Evolutionary conservation across 2,113 vertebrate species (phyloP).

Genomic region (Natator depressus): DNA sequence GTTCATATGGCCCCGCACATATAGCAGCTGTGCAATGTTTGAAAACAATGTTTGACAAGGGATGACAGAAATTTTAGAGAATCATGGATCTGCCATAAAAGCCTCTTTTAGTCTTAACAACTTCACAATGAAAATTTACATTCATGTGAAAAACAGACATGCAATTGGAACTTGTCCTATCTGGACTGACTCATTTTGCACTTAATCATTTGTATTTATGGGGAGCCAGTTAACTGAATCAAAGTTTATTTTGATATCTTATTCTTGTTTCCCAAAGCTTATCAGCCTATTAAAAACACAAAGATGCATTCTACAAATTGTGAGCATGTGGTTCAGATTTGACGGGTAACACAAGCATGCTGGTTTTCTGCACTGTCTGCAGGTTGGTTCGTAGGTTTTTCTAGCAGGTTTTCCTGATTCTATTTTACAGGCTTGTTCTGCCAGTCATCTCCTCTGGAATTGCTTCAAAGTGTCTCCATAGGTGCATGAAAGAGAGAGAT

Average conservation of each 20-base stretch:
- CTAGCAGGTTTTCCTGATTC: not conserved
- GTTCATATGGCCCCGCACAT: constrained; percentile 27
- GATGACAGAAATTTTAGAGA: constrained; percentile 12
- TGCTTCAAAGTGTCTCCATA: not conserved
- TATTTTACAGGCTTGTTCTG: not conserved
- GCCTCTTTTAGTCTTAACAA: not conserved
- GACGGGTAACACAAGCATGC: not conserved
- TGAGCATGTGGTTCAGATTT: not conserved
- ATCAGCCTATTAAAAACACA: not conserved
- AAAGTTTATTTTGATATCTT: not conserved
- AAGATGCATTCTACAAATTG: not conserved
- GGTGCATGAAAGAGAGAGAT: not conserved
- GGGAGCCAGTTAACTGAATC: constrained; percentile 1
- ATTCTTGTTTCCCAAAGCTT: constrained; percentile 23
- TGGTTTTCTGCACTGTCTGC: not conserved
- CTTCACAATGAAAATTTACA: constrained; percentile 19
- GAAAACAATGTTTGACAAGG: constrained; percentile 49
- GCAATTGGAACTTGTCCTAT: not conserved
- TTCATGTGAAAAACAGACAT: constrained; percentile 26
- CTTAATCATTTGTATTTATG: constrained; percentile 29
- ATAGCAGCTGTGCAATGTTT: not conserved
- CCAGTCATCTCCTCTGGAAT: not conserved
- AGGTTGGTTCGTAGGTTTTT: not conserved
- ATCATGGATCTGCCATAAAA: not conserved
- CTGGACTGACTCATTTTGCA: constrained; percentile 1